These are phyloP conservation scores for Manis crassicaudata DNA, from an alignment of 2,797 vertebrate species.

Conservation along the genomic window DNA sequence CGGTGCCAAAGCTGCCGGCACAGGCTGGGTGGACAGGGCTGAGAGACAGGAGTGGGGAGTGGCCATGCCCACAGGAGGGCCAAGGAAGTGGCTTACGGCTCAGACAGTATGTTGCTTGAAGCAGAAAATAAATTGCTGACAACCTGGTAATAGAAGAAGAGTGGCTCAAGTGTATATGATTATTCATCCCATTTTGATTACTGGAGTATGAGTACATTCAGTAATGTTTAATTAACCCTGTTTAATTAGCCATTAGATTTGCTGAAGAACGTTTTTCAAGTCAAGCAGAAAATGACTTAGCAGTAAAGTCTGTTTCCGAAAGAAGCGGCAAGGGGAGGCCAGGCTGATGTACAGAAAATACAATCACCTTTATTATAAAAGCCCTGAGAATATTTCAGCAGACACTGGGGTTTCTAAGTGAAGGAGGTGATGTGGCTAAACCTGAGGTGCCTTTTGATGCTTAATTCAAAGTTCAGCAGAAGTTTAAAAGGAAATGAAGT, in stretches of 20 bases:
- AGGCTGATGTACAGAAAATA: background rate
- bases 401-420: background rate
- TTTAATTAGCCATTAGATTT: slow-evolving; percentile 50
- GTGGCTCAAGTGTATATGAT: background rate
- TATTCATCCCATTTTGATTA: background rate
- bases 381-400: background rate
- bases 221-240: background rate
- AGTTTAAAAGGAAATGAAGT: slow-evolving; percentile 60
- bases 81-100: background rate
- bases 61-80: background rate
- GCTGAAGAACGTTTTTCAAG: slow-evolving; percentile 41
- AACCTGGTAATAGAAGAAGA: background rate
- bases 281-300: slow-evolving; percentile 12
- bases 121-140: background rate
- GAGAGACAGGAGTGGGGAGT: background rate
- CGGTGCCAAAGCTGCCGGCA: background rate
- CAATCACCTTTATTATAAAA: background rate
- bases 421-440: background rate
- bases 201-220: slow-evolving; percentile 35
- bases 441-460: background rate
- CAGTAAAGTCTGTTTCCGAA: background rate
- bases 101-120: background rate
- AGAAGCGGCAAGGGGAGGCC: background rate
- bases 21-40: background rate
- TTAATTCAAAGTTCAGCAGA: slow-evolving; percentile 54